Evolutionary conservation across 1,140 invertebrate species (phyloP), one percentile per base, ranked within the genome.

Genomic region (Amphibalanus amphitrite): DNA sequence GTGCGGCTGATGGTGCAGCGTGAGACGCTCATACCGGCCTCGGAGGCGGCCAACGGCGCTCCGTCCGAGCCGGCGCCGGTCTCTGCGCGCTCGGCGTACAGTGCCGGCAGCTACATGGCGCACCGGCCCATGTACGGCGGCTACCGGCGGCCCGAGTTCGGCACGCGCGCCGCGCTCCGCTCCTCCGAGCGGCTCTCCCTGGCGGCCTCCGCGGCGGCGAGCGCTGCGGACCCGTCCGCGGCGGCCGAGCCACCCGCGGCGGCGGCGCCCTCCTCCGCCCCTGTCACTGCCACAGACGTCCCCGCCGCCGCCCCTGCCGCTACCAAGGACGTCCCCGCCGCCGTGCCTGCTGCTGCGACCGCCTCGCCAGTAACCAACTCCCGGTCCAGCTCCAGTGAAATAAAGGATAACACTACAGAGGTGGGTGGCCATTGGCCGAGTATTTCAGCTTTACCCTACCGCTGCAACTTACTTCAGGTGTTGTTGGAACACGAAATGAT

Each of bases 1-100:
- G 92, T 97, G 73, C 84, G 91, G 72, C 82, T 97, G 67, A 91
- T 93, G 20, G 87, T 95, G 26, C 90, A 93, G 78, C 84, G 90
- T 33, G 86, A 89, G 73, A 82, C 84, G 74, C 79, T 80, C 29
- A 76, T 82, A 69, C 82, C 82, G 3, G 69, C 68, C 29, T 72
- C 72, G 28, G 72, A 59, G 23, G 59, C 59, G 29, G 69, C 71
- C 30, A n/a, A 8, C 28, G 26, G 40, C 17, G 70, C 47, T 23
- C 69, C 73, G n/a, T 70, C 74, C 70, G 65, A 73, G 30, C 71
- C 76, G 23, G 72, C 75, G n/a, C 82, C 83, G 67, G 78, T 86
- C 0, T 86, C 86, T n/a, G 74, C 85, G 85, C 69, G 78, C 83
- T 15, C 85, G 26, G 77, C 88, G 15, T 88, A 88, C 76, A 78